These are phyloP conservation scores for Empidonax alnorum DNA, from an alignment of 2,113 vertebrate species.

Conservation along the genomic window DNA sequence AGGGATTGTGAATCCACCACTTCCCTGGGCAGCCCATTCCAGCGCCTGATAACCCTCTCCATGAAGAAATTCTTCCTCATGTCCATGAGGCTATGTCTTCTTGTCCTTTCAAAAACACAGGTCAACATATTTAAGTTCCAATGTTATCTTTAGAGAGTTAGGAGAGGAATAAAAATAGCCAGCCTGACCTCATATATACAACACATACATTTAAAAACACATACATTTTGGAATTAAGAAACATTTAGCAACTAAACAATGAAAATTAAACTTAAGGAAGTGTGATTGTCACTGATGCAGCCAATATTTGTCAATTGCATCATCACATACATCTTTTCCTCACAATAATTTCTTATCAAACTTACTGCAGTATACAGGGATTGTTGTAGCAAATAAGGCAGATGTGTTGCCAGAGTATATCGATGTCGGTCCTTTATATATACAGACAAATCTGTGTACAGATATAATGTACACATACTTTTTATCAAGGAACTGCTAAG, in stretches of 20 bases:
- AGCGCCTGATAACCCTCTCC: background rate
- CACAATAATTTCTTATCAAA: background rate
- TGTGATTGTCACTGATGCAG: background rate
- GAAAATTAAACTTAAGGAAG: background rate
- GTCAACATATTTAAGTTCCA: rapidly evolving
- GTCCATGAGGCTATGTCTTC: background rate
- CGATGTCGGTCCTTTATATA: background rate
- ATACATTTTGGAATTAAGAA: background rate
- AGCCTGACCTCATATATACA: background rate
- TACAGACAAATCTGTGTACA: background rate
- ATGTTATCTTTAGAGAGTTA: background rate
- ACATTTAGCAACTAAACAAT: background rate
- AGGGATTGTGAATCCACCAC: background rate
- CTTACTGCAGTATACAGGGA: background rate
- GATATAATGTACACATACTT: rapidly evolving
- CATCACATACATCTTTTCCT: background rate
- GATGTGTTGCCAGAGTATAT: background rate
- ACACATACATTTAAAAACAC: background rate
- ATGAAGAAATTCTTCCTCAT: background rate
- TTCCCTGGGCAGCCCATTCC: background rate
- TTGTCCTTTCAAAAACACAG: background rate
- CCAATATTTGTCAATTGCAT: background rate
- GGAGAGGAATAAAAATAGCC: background rate
- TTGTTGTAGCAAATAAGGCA: background rate
- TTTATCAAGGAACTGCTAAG: background rate